phyloP scores from a whole-genome alignment of 2,113 vertebrate genomes.

The Chaetodon auriga region DNA sequence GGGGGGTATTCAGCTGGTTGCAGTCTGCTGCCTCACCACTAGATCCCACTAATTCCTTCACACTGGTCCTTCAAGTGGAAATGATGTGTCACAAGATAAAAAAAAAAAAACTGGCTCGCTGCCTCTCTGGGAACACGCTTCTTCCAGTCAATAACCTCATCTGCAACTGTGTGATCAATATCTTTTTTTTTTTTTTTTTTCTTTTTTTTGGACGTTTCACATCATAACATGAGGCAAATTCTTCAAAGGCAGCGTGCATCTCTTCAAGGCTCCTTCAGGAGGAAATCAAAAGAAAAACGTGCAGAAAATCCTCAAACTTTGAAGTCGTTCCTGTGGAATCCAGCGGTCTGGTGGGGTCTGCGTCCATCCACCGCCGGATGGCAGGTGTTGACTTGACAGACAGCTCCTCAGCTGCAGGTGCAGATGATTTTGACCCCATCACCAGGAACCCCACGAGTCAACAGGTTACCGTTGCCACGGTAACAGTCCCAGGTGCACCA shows the following conservation, averaged over 20 bases:
- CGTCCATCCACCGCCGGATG: conserved; percentile 16
- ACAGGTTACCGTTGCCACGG: conserved; percentile 65
- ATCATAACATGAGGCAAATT: conserved; percentile 8
- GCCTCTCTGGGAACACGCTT: conserved; percentile 19
- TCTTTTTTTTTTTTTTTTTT: neutral
- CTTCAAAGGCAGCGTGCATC: neutral
- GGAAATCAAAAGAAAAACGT: neutral
- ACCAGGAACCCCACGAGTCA: conserved; percentile 59
- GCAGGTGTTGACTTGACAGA: conserved; percentile 67
- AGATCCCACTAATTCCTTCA: too few relatives aligned
- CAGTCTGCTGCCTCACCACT: too few relatives aligned
- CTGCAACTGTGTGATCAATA: conserved; percentile 28
- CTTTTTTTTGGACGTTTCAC: neutral
- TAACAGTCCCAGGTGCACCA: conserved; percentile 75
- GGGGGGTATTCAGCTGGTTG: too few relatives aligned
- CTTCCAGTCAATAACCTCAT: conserved; percentile 25
- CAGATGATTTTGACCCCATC: conserved; percentile 68
- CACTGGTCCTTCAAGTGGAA: neutral
- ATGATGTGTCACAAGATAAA: neutral
- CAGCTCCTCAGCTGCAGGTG: conserved; percentile 75
- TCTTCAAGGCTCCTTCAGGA: neutral
- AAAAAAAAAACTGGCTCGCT: neutral
- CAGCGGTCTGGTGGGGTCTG: neutral
- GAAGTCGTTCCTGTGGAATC: conserved; percentile 6
- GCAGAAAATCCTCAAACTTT: neutral